Evolutionary conservation across 2,797 vertebrate species (phyloP).

Genomic region (Dryobates pubescens): DNA sequence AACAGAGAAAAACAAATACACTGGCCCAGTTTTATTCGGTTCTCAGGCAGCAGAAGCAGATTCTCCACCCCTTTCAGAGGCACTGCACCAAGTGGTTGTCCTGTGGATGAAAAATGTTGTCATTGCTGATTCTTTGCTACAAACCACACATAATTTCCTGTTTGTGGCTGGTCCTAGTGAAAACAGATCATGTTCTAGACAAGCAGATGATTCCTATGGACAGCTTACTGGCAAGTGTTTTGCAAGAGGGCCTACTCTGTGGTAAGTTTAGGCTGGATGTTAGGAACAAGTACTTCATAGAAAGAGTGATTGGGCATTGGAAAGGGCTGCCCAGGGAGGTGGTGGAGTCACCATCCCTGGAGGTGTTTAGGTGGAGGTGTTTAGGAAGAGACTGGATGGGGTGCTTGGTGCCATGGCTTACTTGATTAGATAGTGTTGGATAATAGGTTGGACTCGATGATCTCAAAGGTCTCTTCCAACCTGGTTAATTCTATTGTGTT

Average conservation of each 20-base stretch:
- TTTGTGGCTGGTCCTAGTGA: background rate
- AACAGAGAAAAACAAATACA: background rate
- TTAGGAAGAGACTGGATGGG: no score
- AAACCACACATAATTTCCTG: background rate
- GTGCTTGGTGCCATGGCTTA: no score
- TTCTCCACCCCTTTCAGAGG: background rate
- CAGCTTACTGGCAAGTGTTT: background rate
- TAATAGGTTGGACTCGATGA: no score
- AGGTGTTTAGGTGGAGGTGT: no score
- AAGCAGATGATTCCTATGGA: background rate
- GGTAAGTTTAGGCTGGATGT: background rate
- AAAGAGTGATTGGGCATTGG: no score
- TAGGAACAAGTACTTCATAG: no score
- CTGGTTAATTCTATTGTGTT: no score
- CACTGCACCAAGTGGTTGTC: background rate
- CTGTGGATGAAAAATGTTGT: fast-evolving
- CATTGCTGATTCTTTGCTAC: background rate
- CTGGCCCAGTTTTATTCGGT: background rate
- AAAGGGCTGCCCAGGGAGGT: no score
- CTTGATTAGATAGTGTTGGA: no score
- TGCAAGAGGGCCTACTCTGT: background rate
- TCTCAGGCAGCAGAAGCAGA: background rate
- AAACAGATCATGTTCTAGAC: background rate
- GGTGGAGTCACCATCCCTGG: no score
- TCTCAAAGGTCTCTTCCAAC: no score